Evolutionary conservation across 2,113 vertebrate genomes (phyloP), one percentile per base, ranked within the genome.

Genomic region (Cryptotis parvus): DNA sequence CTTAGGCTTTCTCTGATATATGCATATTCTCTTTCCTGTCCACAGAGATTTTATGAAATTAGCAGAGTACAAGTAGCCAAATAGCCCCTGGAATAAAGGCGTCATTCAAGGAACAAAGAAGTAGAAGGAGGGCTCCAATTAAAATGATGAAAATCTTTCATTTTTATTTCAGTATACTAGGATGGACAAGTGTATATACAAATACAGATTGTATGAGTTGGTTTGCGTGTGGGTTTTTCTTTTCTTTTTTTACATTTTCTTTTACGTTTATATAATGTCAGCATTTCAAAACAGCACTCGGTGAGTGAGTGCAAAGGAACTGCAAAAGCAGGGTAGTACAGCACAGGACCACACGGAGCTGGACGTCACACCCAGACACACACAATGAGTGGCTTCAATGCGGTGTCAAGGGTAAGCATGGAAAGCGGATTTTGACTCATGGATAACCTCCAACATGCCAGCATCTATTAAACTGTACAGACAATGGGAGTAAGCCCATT

Each of bases 131-230:
- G 96, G 88, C 96, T 97, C 81, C 94, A 97, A 98, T 97, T 98
- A 98, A 98, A 98, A 98, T 96, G 97, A 98, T 97, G 97, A 98
- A 98, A 98, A 98, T 95, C 95, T 98, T 98, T 96, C 94, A 97
- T 98, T 98, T 98, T 98, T 99, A 99, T 99, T 99, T 99, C 99
- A 98, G 99, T 99, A 99, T 99, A 99, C 97, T 98, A 99, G 99
- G 98, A 99, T 98, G 98, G 99, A 99, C 99, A 99, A 96, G 98
- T 99, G 99, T 99, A 99, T 99, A 99, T 99, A 99, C 99, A 99
- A 99, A 99, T 99, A 99, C 99, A 99, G 99, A 98, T 97, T 92
- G 97, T 98, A 98, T 86, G 97, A 97, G 97, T 97, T 91, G 96
- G 89, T 96, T 90, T 96, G 84, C 90, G 92, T 97, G 94, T 94